Evolutionary conservation across 2,888 invertebrate genomes (phyloP), one percentile per base, ranked within the genome.

Genomic region (Eristalis pertinax): DNA sequence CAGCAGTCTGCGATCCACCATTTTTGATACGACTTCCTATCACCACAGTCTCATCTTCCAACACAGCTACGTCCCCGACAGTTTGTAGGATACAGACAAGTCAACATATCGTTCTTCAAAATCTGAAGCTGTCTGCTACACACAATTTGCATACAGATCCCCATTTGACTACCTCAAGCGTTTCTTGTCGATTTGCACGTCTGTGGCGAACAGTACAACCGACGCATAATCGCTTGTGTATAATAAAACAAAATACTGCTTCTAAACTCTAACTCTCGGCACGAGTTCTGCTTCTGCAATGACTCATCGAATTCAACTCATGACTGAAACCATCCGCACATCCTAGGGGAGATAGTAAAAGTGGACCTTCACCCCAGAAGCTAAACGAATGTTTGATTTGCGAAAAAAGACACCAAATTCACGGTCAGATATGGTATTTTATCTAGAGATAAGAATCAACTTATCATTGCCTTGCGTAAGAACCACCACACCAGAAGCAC

Each of bases 341-440:
- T 50, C 50, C 2, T 19, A 19, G 0, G 8, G 8, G 2, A 50
- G 50, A 50, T 50, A 50, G 8, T 1, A 8, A 19, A n/a, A 8
- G 10, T 19, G 50, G 50, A 50, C 50, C 50, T 50, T 50, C 50
- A 50, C 7, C 50, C 50, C 7, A 50, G 50, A 43, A n/a, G 43
- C 5, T n/a, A 43, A n/a, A 15, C 43, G 43, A 43, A n/a, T 43
- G 43, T 10, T 13, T 3, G 19, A 50, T 19, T 19, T 50, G 50
- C 50, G 32, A 50, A 50, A 50, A 50, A 50, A 19, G 38, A 50
- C 8, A 8, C 19, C 60, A 60, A 35, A 60, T 70, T 70, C 60
- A 70, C 60, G 60, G 60, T 38, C 60, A 38, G 24, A 38, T 70
- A 56, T 32, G n/a, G 7, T 43, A 56, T 56, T 35, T 56, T 56